These are phyloP conservation scores for Ceratosolen fusciceps DNA, from an alignment of 1,140 invertebrate species.

Conservation along the genomic window DNA sequence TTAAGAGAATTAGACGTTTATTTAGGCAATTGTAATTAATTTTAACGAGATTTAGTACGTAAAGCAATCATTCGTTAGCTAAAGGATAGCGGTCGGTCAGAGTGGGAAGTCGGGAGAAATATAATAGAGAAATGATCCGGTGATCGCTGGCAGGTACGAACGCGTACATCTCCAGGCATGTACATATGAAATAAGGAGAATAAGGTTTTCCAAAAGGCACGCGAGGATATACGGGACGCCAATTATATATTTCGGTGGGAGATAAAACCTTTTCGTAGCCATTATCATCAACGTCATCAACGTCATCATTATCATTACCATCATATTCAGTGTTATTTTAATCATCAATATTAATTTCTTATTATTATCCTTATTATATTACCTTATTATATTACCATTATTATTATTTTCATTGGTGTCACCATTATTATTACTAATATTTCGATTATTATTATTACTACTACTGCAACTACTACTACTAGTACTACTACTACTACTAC, in stretches of 20 bases:
- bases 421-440: too few relatives aligned
- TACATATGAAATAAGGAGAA: constrained; percentile 33
- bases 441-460: too few relatives aligned
- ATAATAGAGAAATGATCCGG: background rate
- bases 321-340: too few relatives aligned
- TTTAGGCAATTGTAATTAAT: constrained; percentile 47
- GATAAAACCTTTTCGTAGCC: background rate
- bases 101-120: background rate
- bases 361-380: too few relatives aligned
- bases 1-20: constrained; percentile 42
- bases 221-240: constrained; percentile 36
- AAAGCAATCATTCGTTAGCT: constrained; percentile 30
- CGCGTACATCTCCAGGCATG: constrained; percentile 52
- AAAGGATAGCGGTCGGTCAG: background rate
- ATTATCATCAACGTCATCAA: too few relatives aligned
- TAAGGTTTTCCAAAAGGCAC: constrained; percentile 15
- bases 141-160: constrained; percentile 49
- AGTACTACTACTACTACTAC: too few relatives aligned
- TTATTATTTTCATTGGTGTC: too few relatives aligned
- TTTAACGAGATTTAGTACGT: constrained; percentile 42
- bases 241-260: constrained; percentile 35
- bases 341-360: too few relatives aligned
- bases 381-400: too few relatives aligned
- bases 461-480: too few relatives aligned
- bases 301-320: too few relatives aligned